Base-by-base conservation (phyloP, 2,888 invertebrate species). In the Hipparchia sbordonii region DNA sequence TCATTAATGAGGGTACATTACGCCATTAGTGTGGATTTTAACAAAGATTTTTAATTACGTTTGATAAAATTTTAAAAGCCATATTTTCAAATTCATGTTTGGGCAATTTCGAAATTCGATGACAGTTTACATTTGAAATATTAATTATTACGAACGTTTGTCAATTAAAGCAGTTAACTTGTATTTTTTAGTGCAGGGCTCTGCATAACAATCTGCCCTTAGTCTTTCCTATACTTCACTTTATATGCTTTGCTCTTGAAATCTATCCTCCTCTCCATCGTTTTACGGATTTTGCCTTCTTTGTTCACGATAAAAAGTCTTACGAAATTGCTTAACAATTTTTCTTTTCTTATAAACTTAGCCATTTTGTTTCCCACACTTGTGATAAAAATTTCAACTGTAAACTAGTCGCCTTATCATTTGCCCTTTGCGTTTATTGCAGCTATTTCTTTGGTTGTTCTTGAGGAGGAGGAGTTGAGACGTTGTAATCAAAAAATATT, bases 401-500 rank as follows among this genome's bases (percentile, higher is more conserved):
- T 23, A 13, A 56, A 56, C 13, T 57, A 23, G 57, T 23, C 39
- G 39, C 39, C 57, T 57, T 23, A 7, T 57, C 7, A 6, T 7
- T 23, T 6, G 7, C 13, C 56, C 57, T 57, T 7, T 57, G 6
- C 3, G 45, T 10, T 56, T 56, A 46, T 56, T 46, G 7, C 46
- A 46, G 45, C 62, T 8, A 45, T 48, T 48, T 9, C 46, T 10
- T 63, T 13, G 23, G n/a, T 48, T 10, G 23, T 6, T 65, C 5
- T 45, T 23, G n/a, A n/a, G 23, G 23, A 23, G 23, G 23, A 23
- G 23, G 23, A 63, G 23, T 10, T 33, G 23, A 33, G 13, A 4
- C 33, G 39, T 62, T 45, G n/a, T 23, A 46, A 45, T 39, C 39
- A 39, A 9, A 61, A 23, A 60, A n/a, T 67, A 71, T 82, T 77